These are phyloP conservation scores for Prionailurus viverrinus DNA, from an alignment of 2,113 vertebrate genomes.

Conservation along the genomic window DNA sequence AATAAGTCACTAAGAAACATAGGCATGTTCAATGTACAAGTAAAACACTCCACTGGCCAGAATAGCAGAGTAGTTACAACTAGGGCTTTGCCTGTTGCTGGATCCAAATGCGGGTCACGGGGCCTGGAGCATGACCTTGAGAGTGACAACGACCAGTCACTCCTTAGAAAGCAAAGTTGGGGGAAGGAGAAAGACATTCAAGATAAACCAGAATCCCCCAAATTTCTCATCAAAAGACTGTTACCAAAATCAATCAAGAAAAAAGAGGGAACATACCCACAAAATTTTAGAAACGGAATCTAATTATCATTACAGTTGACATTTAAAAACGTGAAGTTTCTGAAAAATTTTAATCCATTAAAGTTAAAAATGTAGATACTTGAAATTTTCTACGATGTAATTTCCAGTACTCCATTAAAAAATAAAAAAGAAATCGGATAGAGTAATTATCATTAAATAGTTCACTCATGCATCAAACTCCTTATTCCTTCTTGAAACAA, in stretches of 20 bases:
- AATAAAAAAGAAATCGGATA: neutral
- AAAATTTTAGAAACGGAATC: neutral
- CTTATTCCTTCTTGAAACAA: neutral
- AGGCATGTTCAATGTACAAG: neutral
- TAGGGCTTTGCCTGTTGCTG: neutral
- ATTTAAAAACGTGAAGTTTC: neutral
- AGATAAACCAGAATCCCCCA: neutral
- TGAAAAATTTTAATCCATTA: neutral
- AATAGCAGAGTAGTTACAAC: neutral
- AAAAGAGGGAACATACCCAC: neutral
- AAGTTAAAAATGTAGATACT: neutral
- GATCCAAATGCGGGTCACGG: neutral
- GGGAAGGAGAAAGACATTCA: neutral
- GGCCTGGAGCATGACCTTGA: fast-evolving
- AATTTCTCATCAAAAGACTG: neutral
- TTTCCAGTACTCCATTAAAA: neutral
- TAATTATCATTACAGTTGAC: neutral
- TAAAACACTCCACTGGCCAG: neutral
- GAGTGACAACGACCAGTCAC: fast-evolving
- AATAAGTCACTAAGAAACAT: neutral
- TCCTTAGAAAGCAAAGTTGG: neutral
- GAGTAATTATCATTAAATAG: neutral
- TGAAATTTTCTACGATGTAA: neutral
- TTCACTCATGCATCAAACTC: neutral
- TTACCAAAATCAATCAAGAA: neutral